phyloP scores from a whole-genome alignment of 2,888 invertebrate species.

The Tinea trinotella region DNA sequence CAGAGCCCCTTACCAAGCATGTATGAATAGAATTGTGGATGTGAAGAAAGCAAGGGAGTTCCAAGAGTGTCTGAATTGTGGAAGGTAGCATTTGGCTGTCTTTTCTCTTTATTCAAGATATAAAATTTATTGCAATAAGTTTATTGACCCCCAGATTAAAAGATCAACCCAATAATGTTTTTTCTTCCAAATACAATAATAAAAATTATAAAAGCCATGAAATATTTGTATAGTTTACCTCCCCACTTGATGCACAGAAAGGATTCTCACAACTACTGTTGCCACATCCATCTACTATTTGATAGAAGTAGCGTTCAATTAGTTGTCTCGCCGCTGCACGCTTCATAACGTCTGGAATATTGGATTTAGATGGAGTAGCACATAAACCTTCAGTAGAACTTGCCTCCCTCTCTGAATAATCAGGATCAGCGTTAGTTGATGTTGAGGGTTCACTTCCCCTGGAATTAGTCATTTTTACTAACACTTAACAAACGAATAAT shows the following conservation, averaged over 20 bases:
- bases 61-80: not conserved
- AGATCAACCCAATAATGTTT: too few relatives aligned
- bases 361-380: conserved; percentile 36
- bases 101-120: too few relatives aligned
- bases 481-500: not conserved
- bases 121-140: too few relatives aligned
- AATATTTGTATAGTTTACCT: conserved; percentile 57
- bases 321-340: conserved; percentile 85
- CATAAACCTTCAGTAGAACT: conserved; percentile 49
- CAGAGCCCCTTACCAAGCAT: too few relatives aligned
- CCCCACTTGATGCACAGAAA: conserved; percentile 91
- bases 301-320: conserved; percentile 94
- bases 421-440: conserved; percentile 57
- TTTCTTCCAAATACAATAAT: too few relatives aligned
- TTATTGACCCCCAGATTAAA: too few relatives aligned
- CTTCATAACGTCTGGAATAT: conserved; percentile 76
- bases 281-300: conserved; percentile 93
- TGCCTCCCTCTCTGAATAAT: conserved; percentile 37
- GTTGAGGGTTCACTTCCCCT: conserved; percentile 72
- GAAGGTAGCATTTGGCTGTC: too few relatives aligned
- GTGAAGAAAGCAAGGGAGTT: too few relatives aligned
- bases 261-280: conserved; percentile 88
- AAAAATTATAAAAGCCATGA: not conserved
- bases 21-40: too few relatives aligned
- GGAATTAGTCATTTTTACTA: conserved; percentile 23